A percentile compares a stretch with the other conserved stretches of the same genome.
phyloP scores from a whole-genome alignment of 2,797 vertebrate species.

The Hydrophis major region DNA sequence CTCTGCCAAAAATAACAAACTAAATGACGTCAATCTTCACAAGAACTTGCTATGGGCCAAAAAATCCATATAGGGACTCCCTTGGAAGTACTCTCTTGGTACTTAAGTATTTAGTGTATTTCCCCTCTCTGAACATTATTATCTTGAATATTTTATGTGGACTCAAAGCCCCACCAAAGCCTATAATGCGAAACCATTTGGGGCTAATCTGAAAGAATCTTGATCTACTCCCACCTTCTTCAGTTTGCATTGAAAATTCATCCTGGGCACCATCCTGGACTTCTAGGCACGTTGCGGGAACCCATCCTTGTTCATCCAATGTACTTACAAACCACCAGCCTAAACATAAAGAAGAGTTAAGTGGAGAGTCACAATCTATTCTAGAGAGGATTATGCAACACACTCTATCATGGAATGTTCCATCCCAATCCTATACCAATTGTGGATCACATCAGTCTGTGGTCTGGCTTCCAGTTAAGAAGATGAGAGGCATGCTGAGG shows the following conservation, averaged over 20 bases:
- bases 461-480: not conserved
- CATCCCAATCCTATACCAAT: not conserved
- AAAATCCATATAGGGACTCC: not conserved
- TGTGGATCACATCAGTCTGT: not conserved
- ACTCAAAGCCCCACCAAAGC: not conserved
- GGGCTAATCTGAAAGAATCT: not conserved
- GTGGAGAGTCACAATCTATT: not conserved
- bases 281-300: conserved; percentile 95
- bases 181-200: not conserved
- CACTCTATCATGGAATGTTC: not conserved
- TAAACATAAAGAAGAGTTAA: conserved; percentile 55
- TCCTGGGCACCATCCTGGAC: conserved; percentile 92
- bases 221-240: conserved; percentile 83
- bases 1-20: not conserved
- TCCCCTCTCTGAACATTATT: rapidly evolving
- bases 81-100: not conserved
- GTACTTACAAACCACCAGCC: conserved; percentile 99
- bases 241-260: conserved; percentile 87
- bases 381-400: not conserved
- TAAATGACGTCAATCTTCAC: not conserved
- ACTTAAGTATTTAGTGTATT: rapidly evolving
- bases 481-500: not conserved
- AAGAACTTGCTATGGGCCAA: not conserved
- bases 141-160: not conserved
- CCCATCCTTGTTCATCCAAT: conserved; percentile 94